These are phyloP conservation scores for Ryuthela nishihirai DNA, from an alignment of 2,888 invertebrate genomes.

Conservation along the genomic window DNA sequence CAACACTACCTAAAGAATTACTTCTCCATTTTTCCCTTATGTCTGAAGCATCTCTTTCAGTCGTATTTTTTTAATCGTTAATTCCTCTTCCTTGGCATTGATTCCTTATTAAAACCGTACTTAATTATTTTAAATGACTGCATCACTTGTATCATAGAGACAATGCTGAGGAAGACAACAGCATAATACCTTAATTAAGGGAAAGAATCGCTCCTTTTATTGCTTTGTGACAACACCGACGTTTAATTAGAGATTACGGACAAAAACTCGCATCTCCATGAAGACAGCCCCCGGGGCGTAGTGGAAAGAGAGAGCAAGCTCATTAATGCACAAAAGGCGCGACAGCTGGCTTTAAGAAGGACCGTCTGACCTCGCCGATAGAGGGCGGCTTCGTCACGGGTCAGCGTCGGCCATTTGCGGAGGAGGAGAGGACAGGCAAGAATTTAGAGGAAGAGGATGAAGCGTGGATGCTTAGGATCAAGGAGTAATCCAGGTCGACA, in stretches of 20 bases:
- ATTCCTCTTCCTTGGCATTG: slow-evolving; percentile 27
- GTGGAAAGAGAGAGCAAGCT: slow-evolving; percentile 6
- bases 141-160: background rate
- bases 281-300: background rate
- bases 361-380: too few species aligned
- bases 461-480: too few species aligned
- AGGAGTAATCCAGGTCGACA: too few species aligned
- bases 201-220: slow-evolving; percentile 27
- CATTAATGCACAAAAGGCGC: slow-evolving; percentile 29
- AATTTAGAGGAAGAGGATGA: too few species aligned
- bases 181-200: slow-evolving; percentile 36
- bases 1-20: too few species aligned
- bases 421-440: too few species aligned
- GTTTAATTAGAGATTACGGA: slow-evolving; percentile 36
- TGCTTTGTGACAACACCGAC: slow-evolving; percentile 25
- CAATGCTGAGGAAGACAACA: slow-evolving; percentile 8
- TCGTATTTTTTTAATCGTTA: too few species aligned
- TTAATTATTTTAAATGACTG: slow-evolving; percentile 39
- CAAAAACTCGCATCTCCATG: too few species aligned
- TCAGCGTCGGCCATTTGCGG: too few species aligned
- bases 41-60: too few species aligned
- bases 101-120: slow-evolving; percentile 37
- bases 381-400: slow-evolving; percentile 8
- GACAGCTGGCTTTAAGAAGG: too few species aligned
- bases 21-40: too few species aligned